Evolutionary conservation across 2,888 invertebrate species (phyloP).

Genomic region (Mythimna pallens): DNA sequence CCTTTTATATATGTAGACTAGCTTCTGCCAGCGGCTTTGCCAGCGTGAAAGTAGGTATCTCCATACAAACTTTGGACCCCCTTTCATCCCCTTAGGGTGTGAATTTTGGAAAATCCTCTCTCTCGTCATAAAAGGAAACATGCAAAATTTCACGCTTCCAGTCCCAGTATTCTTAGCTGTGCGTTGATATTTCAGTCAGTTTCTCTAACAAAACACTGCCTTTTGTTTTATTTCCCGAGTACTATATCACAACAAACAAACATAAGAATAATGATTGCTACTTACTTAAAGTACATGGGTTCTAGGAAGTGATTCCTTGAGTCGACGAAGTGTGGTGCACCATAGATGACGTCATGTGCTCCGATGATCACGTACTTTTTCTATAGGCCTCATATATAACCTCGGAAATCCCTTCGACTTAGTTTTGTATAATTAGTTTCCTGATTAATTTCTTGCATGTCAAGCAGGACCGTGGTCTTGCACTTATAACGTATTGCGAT

Average conservation of each 20-base stretch:
- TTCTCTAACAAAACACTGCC: too few species aligned
- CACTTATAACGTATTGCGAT: neutral
- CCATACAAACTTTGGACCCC: too few species aligned
- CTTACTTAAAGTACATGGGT: neutral
- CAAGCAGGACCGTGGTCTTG: neutral
- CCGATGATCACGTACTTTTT: slow-evolving; percentile 32
- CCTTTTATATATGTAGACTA: too few species aligned
- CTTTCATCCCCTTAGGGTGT: too few species aligned
- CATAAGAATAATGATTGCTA: slow-evolving; percentile 46
- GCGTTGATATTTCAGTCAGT: too few species aligned
- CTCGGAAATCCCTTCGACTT: slow-evolving; percentile 37
- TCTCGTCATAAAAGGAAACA: too few species aligned
- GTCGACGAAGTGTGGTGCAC: neutral
- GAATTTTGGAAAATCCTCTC: too few species aligned
- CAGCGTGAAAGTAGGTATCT: too few species aligned
- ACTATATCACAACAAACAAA: slow-evolving; percentile 3
- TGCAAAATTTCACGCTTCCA: too few species aligned
- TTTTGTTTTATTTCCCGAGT: slow-evolving; percentile 14
- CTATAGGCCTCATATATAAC: slow-evolving; percentile 6
- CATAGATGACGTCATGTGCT: slow-evolving; percentile 33
- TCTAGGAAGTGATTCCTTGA: slow-evolving; percentile 39
- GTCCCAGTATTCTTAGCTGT: too few species aligned
- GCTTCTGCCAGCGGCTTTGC: too few species aligned
- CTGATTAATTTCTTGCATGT: slow-evolving; percentile 37
- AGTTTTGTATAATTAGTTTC: slow-evolving; percentile 33